phyloP scores from a whole-genome alignment of 2,797 vertebrate species.

The Heteromormyrus szaboi region DNA sequence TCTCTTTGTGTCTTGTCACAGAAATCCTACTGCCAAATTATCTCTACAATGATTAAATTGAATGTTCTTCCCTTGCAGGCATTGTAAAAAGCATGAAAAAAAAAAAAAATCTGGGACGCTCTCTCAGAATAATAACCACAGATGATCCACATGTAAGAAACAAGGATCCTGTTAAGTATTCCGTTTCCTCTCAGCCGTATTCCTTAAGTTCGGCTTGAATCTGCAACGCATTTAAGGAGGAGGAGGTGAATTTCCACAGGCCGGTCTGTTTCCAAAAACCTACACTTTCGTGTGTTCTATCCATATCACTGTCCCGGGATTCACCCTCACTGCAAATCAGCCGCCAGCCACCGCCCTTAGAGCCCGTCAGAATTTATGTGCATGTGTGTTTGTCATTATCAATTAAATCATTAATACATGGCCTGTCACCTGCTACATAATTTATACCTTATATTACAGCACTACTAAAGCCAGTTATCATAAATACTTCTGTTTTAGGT shows the following conservation, averaged over 20 bases:
- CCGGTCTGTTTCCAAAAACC: neutral
- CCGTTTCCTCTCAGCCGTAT: neutral
- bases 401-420: constrained; percentile 20
- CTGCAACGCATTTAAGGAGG: neutral
- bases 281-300: neutral
- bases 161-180: neutral
- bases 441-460: neutral
- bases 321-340: neutral
- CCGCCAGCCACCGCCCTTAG: neutral
- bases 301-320: neutral
- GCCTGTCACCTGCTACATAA: neutral
- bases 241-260: neutral
- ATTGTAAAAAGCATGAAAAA: constrained; percentile 30
- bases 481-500: neutral
- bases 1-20: constrained; percentile 46
- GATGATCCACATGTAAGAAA: neutral
- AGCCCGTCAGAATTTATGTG: neutral
- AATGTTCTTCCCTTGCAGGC: constrained; percentile 45
- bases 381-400: neutral
- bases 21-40: constrained; percentile 52
- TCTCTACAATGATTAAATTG: constrained; percentile 49
- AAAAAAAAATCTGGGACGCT: constrained; percentile 14
- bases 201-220: neutral
- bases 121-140: neutral
- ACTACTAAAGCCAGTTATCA: neutral